Conservation (phyloP, 2,888 invertebrate species). For the Drosophila aldrichi region DNA sequence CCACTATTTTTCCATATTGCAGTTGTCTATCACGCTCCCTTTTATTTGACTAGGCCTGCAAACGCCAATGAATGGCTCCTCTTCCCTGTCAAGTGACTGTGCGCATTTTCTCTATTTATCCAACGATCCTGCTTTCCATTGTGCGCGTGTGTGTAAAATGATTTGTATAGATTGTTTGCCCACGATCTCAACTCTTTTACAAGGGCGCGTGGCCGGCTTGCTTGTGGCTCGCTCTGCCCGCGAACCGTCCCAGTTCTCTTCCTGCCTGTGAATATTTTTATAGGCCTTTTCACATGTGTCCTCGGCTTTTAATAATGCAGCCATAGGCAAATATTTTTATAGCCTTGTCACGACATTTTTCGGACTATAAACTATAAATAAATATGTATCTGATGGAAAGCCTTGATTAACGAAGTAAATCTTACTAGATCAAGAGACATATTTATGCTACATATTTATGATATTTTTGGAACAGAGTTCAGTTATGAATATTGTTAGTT, state of each 20-base stretch:
- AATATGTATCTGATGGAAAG: background rate
- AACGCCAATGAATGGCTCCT: constrained; percentile 4
- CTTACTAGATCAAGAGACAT: too few species aligned
- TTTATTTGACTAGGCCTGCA: constrained; percentile 8
- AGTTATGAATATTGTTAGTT: too few species aligned
- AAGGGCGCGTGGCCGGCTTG: constrained; percentile 61
- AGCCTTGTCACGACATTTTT: background rate
- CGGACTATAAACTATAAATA: background rate
- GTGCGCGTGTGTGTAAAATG: constrained; percentile 26
- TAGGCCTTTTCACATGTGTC: constrained; percentile 51
- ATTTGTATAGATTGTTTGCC: constrained; percentile 52
- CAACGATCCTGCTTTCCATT: constrained; percentile 24
- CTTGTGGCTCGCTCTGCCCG: constrained; percentile 27
- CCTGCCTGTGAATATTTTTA: constrained; percentile 65
- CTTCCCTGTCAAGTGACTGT: constrained; percentile 35
- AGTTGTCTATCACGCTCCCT: background rate
- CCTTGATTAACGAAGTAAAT: background rate
- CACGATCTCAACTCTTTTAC: constrained; percentile 52
- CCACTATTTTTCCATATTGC: constrained; percentile 6
- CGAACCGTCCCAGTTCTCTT: background rate
- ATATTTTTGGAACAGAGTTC: too few species aligned
- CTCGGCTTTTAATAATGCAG: constrained; percentile 14
- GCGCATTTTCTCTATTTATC: constrained; percentile 50
- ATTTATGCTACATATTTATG: too few species aligned
- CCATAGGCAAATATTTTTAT: background rate